Evolutionary conservation across 2,888 invertebrate genomes (phyloP), one percentile per base, ranked within the genome.

Genomic region (Phasia obesa): DNA sequence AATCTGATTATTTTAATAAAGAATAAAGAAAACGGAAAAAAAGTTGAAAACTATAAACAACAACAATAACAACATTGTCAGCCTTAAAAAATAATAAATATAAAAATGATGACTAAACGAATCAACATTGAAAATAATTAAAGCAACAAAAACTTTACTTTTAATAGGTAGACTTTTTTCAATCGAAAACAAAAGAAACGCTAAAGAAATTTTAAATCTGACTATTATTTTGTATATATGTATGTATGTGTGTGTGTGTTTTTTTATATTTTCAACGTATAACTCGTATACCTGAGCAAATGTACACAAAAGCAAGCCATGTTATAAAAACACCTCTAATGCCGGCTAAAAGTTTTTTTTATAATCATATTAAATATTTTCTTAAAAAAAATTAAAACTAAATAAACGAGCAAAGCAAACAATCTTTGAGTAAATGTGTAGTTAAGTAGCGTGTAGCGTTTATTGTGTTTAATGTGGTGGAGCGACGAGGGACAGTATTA

Each of bases 51-150:
- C 51, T 49, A 38, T 69, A 55, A 55, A 19, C 27, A 44, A 44
- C 15, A 23, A 3, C 4, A 25, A 70, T 42, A 15, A 15, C 6
- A 47, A 23, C 27, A 44, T 15, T 19, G 21, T 5, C 31, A 15
- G 42, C 17, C 4, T 19, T 19, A 23, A 25, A 49, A 38, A 25
- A 49, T 4, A 25, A 53, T 13, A 38, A 49, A 49, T 47, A 38
- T 47, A 1, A 19, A 75, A 62, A 57, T 75, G 75, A 49, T 65
- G 65, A 75, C 47, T 65, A 67, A 59, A 67, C 74, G 44, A 27
- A 35, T 53, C 27, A 62, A 73, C 51, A 62, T 17, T 55, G 17
- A 11, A 65, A 57, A 5, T 49, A 57, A 65, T 65, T 23, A 65
- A 65, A 65, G 27, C 47, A 75, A 55, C 17, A 38, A 9, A 23